Base-by-base conservation (phyloP, 2,113 vertebrate species). In the Elgaria multicarinata region DNA sequence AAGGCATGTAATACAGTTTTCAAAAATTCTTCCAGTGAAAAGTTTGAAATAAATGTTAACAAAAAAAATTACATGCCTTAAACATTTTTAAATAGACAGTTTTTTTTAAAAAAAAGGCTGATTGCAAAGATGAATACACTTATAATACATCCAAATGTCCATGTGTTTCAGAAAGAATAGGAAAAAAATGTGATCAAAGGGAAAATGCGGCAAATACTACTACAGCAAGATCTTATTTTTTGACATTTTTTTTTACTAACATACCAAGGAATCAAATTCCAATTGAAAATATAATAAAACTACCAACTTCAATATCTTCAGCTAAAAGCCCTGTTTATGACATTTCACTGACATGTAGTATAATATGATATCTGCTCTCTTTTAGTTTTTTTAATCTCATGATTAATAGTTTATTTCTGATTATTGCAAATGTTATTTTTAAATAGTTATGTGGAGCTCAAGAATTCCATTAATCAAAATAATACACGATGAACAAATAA, bases 401-500 rank as follows among this genome's bases (percentile, higher is more conserved):
- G 94, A 95, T 95, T 96, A 95, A 96, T 95, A 95, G 92, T 96
- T 96, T 94, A 95, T 94, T 95, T 92, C 88, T 95, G 92, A 94
- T 95, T 95, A 95, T 96, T 96, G 93, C 96, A 94, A 96, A 91
- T 97, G 94, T 92, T 97, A 95, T 95, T 96, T 96, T 94, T 95
- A 95, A 96, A 93, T 90, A 94, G 94, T 95, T 95, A 93, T 95
- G 93, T 93, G 94, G 88, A 93, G 94, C 95, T 92, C 92, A 93
- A 95, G 95, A 97, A 97, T 97, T 97, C 95, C 97, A 98, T 98
- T 98, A 97, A 97, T 98, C 97, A 98, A 97, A 98, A 97, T 97
- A 97, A 97, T 97, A 97, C 92, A 97, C 97, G 97, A 97, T 96
- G 97, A 97, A 97, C 96, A 97, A 98, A 97, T 97, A 97, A 98